Conservation (phyloP, 1,140 invertebrate genomes). For the Zophobas atratus region DNA sequence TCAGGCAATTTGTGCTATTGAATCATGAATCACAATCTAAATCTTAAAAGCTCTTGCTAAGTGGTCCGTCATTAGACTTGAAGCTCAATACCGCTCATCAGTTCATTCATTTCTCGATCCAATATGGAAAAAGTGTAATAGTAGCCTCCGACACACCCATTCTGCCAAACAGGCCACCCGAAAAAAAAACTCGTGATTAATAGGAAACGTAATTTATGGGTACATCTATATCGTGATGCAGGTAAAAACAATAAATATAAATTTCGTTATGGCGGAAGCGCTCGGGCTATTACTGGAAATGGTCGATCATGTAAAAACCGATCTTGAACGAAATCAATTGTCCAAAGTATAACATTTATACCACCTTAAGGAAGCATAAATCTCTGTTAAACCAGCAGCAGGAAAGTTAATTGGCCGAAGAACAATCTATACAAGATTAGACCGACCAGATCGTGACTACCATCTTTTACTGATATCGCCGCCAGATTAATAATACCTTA, state of each 20-base stretch:
- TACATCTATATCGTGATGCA: slow-evolving; percentile 37
- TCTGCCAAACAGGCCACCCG: neutral
- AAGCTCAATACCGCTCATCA: slow-evolving; percentile 24
- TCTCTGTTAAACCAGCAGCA: slow-evolving; percentile 57
- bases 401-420: slow-evolving; percentile 60
- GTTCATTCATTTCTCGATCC: slow-evolving; percentile 28
- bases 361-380: slow-evolving; percentile 62
- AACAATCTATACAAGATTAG: slow-evolving; percentile 56
- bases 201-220: slow-evolving; percentile 31
- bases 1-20: slow-evolving; percentile 8
- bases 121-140: slow-evolving; percentile 16
- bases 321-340: slow-evolving; percentile 58
- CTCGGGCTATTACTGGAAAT: slow-evolving; percentile 24
- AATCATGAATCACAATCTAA: neutral
- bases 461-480: slow-evolving; percentile 56
- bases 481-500: slow-evolving; percentile 52
- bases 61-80: slow-evolving; percentile 14
- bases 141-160: slow-evolving; percentile 22
- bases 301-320: slow-evolving; percentile 37
- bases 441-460: slow-evolving; percentile 57
- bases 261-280: slow-evolving; percentile 37
- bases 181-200: slow-evolving; percentile 32
- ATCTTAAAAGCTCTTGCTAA: slow-evolving; percentile 19
- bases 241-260: slow-evolving; percentile 35
- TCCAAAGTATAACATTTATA: slow-evolving; percentile 59